These are phyloP conservation scores for Ernsta delagoae DNA, from an alignment of 2,888 invertebrate genomes.

Conservation along the genomic window DNA sequence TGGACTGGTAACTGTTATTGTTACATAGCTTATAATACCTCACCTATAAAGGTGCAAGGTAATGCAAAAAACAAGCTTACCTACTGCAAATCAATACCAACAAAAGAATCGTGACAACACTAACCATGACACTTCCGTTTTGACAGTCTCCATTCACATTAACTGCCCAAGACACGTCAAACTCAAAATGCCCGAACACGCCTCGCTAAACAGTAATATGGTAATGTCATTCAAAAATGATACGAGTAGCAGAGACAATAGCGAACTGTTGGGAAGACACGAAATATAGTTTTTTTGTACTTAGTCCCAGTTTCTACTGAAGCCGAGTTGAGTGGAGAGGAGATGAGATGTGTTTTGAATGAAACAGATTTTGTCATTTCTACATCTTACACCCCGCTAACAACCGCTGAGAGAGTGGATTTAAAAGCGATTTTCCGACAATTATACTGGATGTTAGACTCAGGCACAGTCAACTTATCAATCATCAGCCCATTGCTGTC, in stretches of 20 bases:
- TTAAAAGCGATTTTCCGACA: too few species aligned
- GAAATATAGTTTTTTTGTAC: not conserved
- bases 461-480: too few species aligned
- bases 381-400: too few species aligned
- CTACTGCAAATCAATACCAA: constrained; percentile 13
- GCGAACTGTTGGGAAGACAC: not conserved
- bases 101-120: constrained; percentile 3
- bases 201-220: constrained; percentile 9
- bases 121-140: constrained; percentile 18
- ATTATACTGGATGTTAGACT: too few species aligned
- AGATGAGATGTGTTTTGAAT: too few species aligned
- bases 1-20: too few species aligned
- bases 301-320: too few species aligned
- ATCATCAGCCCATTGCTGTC: too few species aligned
- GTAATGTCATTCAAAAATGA: constrained; percentile 26
- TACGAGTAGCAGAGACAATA: constrained; percentile 11
- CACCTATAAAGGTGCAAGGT: not conserved
- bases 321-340: too few species aligned
- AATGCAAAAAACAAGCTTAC: not conserved
- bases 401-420: too few species aligned
- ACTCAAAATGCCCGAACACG: constrained; percentile 25
- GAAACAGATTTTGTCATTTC: too few species aligned
- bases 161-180: constrained; percentile 28
- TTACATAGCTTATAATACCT: too few species aligned
- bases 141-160: constrained; percentile 21